A percentile compares a stretch with the other conserved stretches of the same genome.
phyloP scores from a whole-genome alignment of 30 jellyfish, hydroid and myxozoan species.

The Pelagia noctiluca region DNA sequence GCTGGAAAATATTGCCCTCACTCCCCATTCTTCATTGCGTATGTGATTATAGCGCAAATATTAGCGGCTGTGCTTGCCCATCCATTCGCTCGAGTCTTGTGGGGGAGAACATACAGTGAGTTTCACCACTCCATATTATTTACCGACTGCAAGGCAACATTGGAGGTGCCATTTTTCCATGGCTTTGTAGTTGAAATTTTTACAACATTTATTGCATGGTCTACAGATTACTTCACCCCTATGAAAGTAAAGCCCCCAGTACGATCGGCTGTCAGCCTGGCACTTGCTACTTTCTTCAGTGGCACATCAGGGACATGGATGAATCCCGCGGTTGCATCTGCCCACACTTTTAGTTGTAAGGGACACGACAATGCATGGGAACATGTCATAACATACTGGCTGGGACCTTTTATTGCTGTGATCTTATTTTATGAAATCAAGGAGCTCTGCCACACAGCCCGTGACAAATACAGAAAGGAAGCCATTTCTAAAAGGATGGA shows the following conservation, averaged over 20 bases:
- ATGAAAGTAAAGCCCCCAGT: slow-evolving; percentile 73
- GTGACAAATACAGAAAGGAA: neutral
- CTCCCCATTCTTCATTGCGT: slow-evolving; percentile 36
- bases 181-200: slow-evolving; percentile 70
- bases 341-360: slow-evolving; percentile 82
- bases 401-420: slow-evolving; percentile 83
- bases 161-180: slow-evolving; percentile 57
- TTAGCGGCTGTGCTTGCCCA: slow-evolving; percentile 70
- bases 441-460: neutral
- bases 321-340: slow-evolving; percentile 94
- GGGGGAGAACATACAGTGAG: slow-evolving; percentile 72
- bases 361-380: slow-evolving; percentile 87
- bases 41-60: slow-evolving; percentile 50
- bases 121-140: slow-evolving; percentile 49
- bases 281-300: slow-evolving; percentile 50
- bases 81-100: slow-evolving; percentile 54
- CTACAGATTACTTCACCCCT: slow-evolving; percentile 73
- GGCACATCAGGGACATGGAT: slow-evolving; percentile 92
- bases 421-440: slow-evolving; percentile 74
- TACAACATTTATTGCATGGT: slow-evolving; percentile 63
- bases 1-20: slow-evolving; percentile 23
- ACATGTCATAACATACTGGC: slow-evolving; percentile 86
- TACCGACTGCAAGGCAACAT: slow-evolving; percentile 65
- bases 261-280: slow-evolving; percentile 66
- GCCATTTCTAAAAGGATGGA: neutral